These are phyloP conservation scores for Caenorhabditis imperialis DNA, from an alignment of 2,888 invertebrate species.

Conservation along the genomic window DNA sequence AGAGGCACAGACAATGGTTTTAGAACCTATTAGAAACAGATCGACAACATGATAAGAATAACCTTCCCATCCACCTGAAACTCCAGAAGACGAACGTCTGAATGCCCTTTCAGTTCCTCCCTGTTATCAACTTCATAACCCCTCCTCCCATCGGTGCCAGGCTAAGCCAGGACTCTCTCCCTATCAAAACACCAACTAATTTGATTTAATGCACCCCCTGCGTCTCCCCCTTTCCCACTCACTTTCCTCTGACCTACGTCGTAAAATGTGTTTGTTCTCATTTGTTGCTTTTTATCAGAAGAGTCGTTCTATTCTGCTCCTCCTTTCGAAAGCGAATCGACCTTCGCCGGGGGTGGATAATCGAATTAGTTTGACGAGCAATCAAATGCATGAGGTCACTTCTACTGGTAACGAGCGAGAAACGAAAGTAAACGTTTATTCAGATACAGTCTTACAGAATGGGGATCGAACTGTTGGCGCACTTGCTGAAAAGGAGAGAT, in stretches of 20 bases:
- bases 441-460: conserved; percentile 16
- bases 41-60: no score
- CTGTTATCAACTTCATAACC: no score
- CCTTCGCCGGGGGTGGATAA: conserved; percentile 6
- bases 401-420: no score
- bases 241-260: conserved; percentile 25
- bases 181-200: conserved; percentile 42
- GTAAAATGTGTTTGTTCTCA: conserved; percentile 31
- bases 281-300: conserved; percentile 44
- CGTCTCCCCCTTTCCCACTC: conserved; percentile 17
- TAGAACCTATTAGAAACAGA: no score
- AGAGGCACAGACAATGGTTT: no score
- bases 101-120: no score
- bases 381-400: conserved; percentile 48
- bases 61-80: no score
- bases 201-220: conserved; percentile 43
- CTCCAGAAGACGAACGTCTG: no score
- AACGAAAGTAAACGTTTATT: no score
- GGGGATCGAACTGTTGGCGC: conserved; percentile 34
- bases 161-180: neutral
- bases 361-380: conserved; percentile 52
- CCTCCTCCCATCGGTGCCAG: conserved; percentile 4
- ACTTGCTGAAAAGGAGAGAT: conserved; percentile 20
- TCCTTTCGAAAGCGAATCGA: conserved; percentile 19
- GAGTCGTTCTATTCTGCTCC: conserved; percentile 18